These are phyloP conservation scores for Eulemur rufifrons DNA, from an alignment of 2,113 vertebrate species.

Conservation along the genomic window DNA sequence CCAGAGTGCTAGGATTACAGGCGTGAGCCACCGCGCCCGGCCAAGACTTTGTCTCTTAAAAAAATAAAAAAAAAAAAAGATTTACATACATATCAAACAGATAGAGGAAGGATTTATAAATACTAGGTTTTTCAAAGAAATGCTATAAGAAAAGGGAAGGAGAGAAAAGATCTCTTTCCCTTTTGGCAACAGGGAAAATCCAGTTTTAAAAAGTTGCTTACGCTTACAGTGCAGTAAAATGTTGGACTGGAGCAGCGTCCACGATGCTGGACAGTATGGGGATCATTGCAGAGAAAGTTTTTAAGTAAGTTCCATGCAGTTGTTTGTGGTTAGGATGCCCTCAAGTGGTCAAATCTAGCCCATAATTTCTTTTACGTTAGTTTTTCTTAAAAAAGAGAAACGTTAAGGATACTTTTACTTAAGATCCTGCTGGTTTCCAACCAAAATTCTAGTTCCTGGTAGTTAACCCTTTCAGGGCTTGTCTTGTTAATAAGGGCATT, in stretches of 20 bases:
- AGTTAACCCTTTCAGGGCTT: background rate
- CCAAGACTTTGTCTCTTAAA: too few species aligned
- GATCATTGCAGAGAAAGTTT: background rate
- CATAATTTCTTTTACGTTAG: background rate
- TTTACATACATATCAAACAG: background rate
- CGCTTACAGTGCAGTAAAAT: background rate
- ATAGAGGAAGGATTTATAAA: background rate
- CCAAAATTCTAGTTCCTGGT: background rate
- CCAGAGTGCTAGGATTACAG: too few species aligned
- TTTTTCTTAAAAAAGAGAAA: background rate
- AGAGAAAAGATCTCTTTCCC: background rate
- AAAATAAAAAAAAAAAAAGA: background rate
- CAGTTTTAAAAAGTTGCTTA: background rate
- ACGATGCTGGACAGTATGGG: background rate
- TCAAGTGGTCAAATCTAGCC: background rate
- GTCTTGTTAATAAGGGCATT: background rate
- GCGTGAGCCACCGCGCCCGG: too few species aligned
- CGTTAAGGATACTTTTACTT: background rate
- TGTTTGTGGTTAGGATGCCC: background rate
- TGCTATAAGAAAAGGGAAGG: background rate
- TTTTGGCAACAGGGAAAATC: background rate
- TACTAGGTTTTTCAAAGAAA: slow-evolving; percentile 7
- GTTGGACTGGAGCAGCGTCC: background rate
- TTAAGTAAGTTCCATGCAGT: background rate
- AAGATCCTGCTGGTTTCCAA: background rate